Percentiles rank a stretch among this genome's conserved stretches.
phyloP scores from a whole-genome alignment of 2,797 vertebrate species.

The Molothrus aeneus region DNA sequence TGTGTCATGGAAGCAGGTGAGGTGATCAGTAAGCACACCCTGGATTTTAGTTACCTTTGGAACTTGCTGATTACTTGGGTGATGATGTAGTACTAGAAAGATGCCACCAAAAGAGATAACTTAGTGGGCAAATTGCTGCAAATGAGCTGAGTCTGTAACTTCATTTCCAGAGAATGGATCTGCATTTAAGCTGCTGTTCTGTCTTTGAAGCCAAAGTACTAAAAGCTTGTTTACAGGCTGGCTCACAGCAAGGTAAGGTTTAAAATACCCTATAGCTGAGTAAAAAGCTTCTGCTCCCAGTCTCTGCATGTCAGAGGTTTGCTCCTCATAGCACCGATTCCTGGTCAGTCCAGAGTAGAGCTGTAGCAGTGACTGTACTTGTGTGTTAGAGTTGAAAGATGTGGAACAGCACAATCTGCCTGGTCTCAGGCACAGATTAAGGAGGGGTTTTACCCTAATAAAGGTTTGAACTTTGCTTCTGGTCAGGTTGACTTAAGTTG shows the following conservation, averaged over 20 bases:
- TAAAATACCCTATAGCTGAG: neutral
- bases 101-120: neutral
- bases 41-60: neutral
- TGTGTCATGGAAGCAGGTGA: neutral
- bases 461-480: neutral
- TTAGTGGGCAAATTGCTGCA: neutral
- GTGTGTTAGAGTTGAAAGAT: neutral
- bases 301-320: neutral
- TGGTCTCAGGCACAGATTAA: neutral
- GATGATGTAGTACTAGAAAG: neutral
- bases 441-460: neutral
- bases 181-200: accelerated
- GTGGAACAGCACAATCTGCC: neutral
- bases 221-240: neutral
- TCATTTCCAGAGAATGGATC: neutral
- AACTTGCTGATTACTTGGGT: neutral
- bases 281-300: neutral
- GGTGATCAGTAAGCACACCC: neutral
- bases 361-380: neutral
- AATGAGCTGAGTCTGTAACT: neutral
- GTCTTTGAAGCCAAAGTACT: neutral
- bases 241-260: neutral
- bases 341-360: neutral
- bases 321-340: accelerated
- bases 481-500: neutral